A percentile compares a stretch with the other conserved stretches of the same genome.
Evolutionary conservation across 2,113 vertebrate species (phyloP).

Genomic region (Vicugna pacos): DNA sequence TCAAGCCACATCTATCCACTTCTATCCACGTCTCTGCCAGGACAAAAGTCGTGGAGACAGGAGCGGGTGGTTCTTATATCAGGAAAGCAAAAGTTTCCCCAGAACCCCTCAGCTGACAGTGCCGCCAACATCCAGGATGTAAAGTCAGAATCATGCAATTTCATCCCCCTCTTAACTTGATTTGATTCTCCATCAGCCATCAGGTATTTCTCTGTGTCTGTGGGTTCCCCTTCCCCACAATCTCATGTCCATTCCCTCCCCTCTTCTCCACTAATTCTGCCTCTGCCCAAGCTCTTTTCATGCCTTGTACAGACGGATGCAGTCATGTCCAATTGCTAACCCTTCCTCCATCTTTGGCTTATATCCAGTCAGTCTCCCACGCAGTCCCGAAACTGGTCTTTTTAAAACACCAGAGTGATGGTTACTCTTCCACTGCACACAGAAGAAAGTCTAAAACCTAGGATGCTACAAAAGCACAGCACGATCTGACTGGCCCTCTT

Average conservation of each 20-base stretch:
- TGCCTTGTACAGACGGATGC: neutral
- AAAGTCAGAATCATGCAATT: neutral
- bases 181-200: accelerated
- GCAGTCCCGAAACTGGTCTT: neutral
- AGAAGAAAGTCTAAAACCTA: neutral
- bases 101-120: neutral
- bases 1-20: neutral
- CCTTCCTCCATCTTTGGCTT: neutral
- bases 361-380: neutral
- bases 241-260: neutral
- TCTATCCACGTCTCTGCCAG: neutral
- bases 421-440: neutral
- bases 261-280: neutral
- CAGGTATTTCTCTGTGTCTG: too few relatives aligned
- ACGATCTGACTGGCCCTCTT: neutral
- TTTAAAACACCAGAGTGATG: neutral
- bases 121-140: neutral
- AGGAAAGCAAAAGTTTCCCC: conserved; percentile 1
- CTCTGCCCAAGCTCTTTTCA: neutral
- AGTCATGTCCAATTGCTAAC: neutral
- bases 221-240: neutral
- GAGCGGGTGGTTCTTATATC: neutral
- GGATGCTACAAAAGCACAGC: neutral
- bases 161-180: neutral
- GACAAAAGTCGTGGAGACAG: neutral